These are phyloP conservation scores for Callospermophilus lateralis DNA, from an alignment of 2,113 vertebrate genomes.

Conservation along the genomic window DNA sequence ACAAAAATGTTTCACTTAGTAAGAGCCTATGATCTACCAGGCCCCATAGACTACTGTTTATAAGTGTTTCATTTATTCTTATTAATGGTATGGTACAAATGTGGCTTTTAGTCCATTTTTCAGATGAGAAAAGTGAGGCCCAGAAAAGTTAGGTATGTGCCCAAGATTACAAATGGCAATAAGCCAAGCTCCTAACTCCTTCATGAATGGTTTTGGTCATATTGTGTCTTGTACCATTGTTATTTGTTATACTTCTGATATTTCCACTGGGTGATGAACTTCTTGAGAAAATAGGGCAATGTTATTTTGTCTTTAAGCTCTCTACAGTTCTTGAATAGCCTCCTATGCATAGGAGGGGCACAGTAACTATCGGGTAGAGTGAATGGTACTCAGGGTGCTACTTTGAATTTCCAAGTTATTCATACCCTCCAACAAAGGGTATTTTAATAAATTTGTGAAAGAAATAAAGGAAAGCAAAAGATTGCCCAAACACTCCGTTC, in stretches of 20 bases:
- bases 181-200: background rate
- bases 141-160: background rate
- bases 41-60: background rate
- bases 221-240: background rate
- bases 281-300: background rate
- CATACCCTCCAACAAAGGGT: background rate
- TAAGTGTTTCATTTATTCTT: background rate
- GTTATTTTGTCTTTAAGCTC: background rate
- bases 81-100: background rate
- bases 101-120: background rate
- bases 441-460: background rate
- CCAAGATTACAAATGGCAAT: background rate
- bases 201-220: background rate
- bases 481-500: too few species aligned
- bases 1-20: fast-evolving
- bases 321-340: background rate
- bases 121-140: background rate
- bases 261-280: background rate
- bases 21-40: too few species aligned
- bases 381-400: background rate
- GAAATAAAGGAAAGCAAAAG: background rate
- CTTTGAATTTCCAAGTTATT: background rate
- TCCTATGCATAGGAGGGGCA: background rate
- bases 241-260: background rate
- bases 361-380: too few species aligned